Percentiles rank a stretch among this genome's conserved stretches.
These are phyloP conservation scores for Caloenas nicobarica DNA, from an alignment of 2,113 vertebrate species.

Conservation along the genomic window DNA sequence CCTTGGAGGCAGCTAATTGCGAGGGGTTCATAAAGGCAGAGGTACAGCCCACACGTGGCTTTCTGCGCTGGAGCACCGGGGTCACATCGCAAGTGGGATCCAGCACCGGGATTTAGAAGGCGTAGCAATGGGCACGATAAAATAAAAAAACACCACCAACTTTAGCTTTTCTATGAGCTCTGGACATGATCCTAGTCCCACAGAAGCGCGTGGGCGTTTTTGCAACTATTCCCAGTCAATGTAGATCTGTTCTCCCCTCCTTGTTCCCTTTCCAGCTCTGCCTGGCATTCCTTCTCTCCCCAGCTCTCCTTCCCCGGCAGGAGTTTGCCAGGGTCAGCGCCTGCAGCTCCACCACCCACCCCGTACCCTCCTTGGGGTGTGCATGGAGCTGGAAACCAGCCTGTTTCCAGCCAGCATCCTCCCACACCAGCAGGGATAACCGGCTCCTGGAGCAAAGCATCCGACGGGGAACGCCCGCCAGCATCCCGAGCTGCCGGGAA, in stretches of 20 bases:
- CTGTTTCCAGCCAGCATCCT: background rate
- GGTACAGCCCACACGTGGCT: background rate
- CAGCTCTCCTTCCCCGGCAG: background rate
- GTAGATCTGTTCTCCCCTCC: conserved; percentile 5
- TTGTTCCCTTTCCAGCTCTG: background rate
- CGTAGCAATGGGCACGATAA: accelerated
- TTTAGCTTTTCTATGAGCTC: background rate
- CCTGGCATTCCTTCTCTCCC: background rate
- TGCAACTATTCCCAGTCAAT: background rate
- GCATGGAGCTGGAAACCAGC: background rate
- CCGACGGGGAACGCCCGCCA: background rate
- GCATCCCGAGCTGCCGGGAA: background rate
- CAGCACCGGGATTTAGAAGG: background rate
- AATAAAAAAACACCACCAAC: background rate
- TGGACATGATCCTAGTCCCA: background rate
- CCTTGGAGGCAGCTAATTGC: background rate
- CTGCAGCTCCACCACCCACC: accelerated
- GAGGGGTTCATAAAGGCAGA: background rate
- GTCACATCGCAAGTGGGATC: background rate
- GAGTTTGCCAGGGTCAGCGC: background rate
- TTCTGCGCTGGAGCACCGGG: background rate
- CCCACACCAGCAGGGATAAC: background rate
- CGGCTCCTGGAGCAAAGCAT: background rate
- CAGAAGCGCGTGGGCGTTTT: background rate
- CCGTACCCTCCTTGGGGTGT: accelerated